These are phyloP conservation scores for Lota lota DNA, from an alignment of 2,113 vertebrate genomes.

Conservation along the genomic window DNA sequence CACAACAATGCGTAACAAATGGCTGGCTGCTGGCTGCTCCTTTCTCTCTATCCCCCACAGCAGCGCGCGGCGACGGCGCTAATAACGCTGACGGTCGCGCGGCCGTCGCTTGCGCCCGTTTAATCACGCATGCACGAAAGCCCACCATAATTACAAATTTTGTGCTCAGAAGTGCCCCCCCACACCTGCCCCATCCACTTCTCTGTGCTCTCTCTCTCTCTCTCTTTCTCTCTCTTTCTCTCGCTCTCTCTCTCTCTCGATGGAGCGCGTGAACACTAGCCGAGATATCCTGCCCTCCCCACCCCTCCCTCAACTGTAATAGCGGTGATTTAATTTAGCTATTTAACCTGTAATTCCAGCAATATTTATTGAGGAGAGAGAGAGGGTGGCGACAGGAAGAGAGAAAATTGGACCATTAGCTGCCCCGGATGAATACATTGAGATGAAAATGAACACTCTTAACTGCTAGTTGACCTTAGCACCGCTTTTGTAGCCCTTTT, in stretches of 20 bases:
- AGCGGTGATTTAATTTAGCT: conserved; percentile 99
- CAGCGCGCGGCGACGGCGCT: neutral
- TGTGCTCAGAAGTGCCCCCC: neutral
- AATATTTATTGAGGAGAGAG: conserved; percentile 99
- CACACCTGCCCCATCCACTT: neutral
- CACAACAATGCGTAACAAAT: no score
- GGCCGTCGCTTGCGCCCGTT: neutral
- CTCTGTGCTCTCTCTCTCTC: no score
- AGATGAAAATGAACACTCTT: conserved; percentile 98
- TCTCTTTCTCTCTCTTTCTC: no score
- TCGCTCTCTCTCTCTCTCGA: no score
- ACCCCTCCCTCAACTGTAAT: conserved; percentile 74
- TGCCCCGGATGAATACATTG: conserved; percentile 96
- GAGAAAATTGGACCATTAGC: conserved; percentile 99
- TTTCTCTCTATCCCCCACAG: no score
- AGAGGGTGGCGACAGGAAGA: conserved; percentile 34
- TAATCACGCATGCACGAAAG: neutral
- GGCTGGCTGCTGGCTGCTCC: no score
- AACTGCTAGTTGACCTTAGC: conserved; percentile 99
- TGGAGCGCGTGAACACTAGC: neutral
- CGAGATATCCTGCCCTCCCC: conserved; percentile 11
- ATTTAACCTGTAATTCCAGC: conserved; percentile 99
- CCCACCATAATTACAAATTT: neutral
- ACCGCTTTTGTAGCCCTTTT: conserved; percentile 82
- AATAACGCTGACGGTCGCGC: neutral